Percentiles rank a stretch among this genome's conserved stretches.
Evolutionary conservation across 1,140 invertebrate species (phyloP).

Genomic region (Aphelinus atriplicis): DNA sequence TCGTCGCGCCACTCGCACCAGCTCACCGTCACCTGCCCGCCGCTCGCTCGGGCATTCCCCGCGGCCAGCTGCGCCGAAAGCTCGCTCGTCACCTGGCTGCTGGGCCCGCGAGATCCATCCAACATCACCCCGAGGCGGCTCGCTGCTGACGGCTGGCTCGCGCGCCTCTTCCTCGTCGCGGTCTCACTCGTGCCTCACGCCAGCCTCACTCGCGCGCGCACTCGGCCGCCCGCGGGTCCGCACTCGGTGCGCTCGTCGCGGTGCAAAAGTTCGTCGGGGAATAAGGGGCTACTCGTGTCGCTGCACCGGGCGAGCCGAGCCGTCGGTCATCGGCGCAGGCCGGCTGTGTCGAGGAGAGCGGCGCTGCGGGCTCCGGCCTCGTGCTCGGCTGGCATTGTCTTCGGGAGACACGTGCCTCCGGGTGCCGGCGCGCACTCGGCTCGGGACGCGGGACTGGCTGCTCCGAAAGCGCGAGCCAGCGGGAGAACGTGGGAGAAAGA

Average conservation of each 20-base stretch:
- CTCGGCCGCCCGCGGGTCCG: neutral
- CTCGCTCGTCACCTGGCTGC: constrained; percentile 5
- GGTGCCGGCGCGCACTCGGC: neutral
- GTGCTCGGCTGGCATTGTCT: neutral
- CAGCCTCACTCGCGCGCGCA: neutral
- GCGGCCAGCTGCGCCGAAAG: neutral
- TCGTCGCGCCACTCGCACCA: constrained; percentile 6
- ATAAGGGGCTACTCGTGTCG: constrained; percentile 3
- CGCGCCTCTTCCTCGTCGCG: neutral
- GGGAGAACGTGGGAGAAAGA: neutral
- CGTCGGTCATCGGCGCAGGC: neutral
- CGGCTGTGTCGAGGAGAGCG: neutral
- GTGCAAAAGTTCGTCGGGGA: neutral
- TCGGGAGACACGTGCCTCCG: neutral
- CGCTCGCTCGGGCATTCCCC: neutral
- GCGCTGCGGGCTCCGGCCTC: neutral
- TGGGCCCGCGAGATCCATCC: constrained; percentile 35
- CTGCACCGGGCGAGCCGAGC: neutral
- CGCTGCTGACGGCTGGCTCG: neutral
- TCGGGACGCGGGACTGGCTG: neutral
- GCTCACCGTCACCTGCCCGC: constrained; percentile 8
- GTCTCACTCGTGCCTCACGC: neutral
- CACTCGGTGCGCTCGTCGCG: neutral
- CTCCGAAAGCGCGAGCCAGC: neutral
- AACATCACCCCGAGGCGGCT: constrained; percentile 31